Conservation (phyloP, 2,888 invertebrate species). For the Idaea dimidiata region DNA sequence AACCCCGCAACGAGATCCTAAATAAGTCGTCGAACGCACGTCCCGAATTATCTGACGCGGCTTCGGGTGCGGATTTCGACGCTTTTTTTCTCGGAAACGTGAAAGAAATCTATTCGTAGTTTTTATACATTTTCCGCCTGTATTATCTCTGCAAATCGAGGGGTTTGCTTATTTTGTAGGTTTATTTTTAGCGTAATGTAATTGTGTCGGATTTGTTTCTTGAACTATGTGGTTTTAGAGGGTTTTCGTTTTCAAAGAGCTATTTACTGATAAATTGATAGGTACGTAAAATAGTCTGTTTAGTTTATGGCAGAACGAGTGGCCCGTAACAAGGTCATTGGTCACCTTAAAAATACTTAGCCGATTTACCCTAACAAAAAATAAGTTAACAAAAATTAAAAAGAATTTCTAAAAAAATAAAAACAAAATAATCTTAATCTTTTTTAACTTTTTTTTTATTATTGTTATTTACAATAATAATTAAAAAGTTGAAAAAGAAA, state of each 20-base stretch:
- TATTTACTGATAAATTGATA: not conserved
- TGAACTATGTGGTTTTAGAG: not conserved
- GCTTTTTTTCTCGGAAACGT: constrained; percentile 10
- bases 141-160: constrained; percentile 3
- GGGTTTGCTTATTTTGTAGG: not conserved
- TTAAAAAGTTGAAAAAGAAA: too few relatives aligned
- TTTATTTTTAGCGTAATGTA: constrained; percentile 1
- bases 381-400: too few relatives aligned
- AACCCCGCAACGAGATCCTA: constrained; percentile 21
- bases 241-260: not conserved
- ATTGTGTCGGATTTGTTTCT: not conserved
- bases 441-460: too few relatives aligned
- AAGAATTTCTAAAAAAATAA: too few relatives aligned
- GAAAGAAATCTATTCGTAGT: constrained; percentile 19
- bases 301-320: too few relatives aligned
- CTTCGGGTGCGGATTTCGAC: constrained; percentile 21
- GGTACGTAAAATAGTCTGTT: too few relatives aligned
- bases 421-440: too few relatives aligned
- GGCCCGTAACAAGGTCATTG: too few relatives aligned
- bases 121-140: constrained; percentile 19
- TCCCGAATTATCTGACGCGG: constrained; percentile 23
- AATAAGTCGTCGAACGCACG: constrained; percentile 24
- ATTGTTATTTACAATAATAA: too few relatives aligned
- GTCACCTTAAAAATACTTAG: too few relatives aligned
- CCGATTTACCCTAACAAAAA: too few relatives aligned